phyloP scores from a whole-genome alignment of 1,140 invertebrate species.

The Anagrus nilaparvatae region DNA sequence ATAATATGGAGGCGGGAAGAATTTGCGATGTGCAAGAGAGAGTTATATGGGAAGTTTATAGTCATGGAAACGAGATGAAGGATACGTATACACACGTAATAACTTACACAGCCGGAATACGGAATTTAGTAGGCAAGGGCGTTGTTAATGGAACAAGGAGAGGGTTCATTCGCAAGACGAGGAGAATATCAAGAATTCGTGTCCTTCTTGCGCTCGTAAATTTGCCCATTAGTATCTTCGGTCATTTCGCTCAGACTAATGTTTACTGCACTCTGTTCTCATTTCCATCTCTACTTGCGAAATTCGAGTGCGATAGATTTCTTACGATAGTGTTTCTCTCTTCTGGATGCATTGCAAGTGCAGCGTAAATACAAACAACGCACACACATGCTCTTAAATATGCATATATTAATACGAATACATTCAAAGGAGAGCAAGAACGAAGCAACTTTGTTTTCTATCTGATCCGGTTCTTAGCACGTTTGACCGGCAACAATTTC shows the following conservation, averaged over 20 bases:
- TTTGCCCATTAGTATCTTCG: background rate
- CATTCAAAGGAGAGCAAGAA: too few species aligned
- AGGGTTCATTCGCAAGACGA: slow-evolving; percentile 12
- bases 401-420: too few species aligned
- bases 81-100: slow-evolving; percentile 26
- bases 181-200: slow-evolving; percentile 11
- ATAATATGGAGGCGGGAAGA: slow-evolving; percentile 31
- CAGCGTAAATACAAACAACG: too few species aligned
- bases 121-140: slow-evolving; percentile 44
- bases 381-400: too few species aligned
- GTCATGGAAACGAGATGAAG: slow-evolving; percentile 18
- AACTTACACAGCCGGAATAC: slow-evolving; percentile 17
- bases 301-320: slow-evolving; percentile 12
- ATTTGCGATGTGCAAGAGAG: slow-evolving; percentile 22
- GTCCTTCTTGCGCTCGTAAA: background rate
- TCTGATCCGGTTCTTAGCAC: too few species aligned
- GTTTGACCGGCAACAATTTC: too few species aligned
- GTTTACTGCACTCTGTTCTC: background rate
- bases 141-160: slow-evolving; percentile 39
- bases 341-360: too few species aligned
- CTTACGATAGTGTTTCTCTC: background rate
- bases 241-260: background rate
- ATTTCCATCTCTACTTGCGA: slow-evolving; percentile 3
- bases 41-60: slow-evolving; percentile 21
- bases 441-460: too few species aligned